A percentile compares a stretch with the other conserved stretches of the same genome.
These are phyloP conservation scores for Apostichopus californicus DNA, from an alignment of 35 echinoderm and acorn worm genomes.

Conservation along the genomic window DNA sequence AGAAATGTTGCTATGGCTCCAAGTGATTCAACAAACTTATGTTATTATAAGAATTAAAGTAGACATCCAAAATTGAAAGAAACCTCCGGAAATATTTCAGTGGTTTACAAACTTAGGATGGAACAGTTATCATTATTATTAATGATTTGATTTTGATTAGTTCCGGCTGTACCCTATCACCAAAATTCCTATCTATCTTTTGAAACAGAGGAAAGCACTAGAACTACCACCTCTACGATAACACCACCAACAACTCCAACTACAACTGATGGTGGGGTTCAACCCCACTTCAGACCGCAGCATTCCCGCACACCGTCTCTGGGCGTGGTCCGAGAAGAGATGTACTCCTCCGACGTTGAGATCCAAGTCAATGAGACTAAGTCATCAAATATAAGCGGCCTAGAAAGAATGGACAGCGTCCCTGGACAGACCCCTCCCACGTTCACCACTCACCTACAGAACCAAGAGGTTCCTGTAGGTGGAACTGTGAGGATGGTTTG, in stretches of 20 bases:
- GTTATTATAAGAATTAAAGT: too few relatives aligned
- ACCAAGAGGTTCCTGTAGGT: slow-evolving; percentile 80
- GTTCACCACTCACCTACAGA: slow-evolving; percentile 81
- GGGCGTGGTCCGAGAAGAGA: slow-evolving; percentile 76
- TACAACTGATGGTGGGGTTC: slow-evolving; percentile 32
- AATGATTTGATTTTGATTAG: too few relatives aligned
- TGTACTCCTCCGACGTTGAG: slow-evolving; percentile 94
- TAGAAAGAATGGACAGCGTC: slow-evolving; percentile 68
- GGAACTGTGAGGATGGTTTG: slow-evolving; percentile 76
- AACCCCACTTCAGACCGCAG: slow-evolving; percentile 46
- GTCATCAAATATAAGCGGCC: slow-evolving; percentile 25
- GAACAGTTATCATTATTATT: too few relatives aligned
- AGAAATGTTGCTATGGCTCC: too few relatives aligned
- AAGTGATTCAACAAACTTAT: too few relatives aligned
- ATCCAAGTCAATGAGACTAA: slow-evolving; percentile 75
- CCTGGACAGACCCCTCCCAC: slow-evolving; percentile 76
- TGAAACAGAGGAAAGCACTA: slow-evolving; percentile 26
- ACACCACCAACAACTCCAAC: slow-evolving; percentile 53
- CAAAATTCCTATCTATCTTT: background rate
- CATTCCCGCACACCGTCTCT: slow-evolving; percentile 56
- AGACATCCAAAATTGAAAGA: too few relatives aligned
- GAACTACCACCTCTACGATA: slow-evolving; percentile 29
- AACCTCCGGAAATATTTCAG: too few relatives aligned
- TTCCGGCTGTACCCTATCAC: too few relatives aligned
- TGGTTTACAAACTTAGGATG: too few relatives aligned